A percentile compares a stretch with the other conserved stretches of the same genome.
phyloP scores from a whole-genome alignment of 2,888 invertebrate genomes.

The Apodemia hepburni region DNA sequence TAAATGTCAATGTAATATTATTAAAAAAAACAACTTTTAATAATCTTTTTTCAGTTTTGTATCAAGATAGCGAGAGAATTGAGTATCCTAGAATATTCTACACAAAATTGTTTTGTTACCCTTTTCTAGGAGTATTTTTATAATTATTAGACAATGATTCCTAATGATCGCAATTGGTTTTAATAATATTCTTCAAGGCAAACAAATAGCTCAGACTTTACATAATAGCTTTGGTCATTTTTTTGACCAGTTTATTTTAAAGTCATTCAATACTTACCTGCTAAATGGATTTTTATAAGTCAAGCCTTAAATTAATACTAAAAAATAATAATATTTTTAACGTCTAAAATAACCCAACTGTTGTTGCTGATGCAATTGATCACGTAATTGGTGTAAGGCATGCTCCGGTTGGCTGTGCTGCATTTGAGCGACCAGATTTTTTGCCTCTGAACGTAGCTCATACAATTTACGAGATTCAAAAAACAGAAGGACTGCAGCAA shows the following conservation, averaged over 20 bases:
- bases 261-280: not conserved
- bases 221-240: not conserved
- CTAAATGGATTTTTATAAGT: conserved; percentile 1
- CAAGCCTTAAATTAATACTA: not conserved
- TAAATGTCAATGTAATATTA: too few species aligned
- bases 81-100: too few species aligned
- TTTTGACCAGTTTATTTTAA: not conserved
- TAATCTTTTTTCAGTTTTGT: too few species aligned
- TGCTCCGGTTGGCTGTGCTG: conserved; percentile 85
- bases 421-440: conserved; percentile 94
- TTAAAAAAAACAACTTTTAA: too few species aligned
- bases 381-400: conserved; percentile 62
- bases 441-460: conserved; percentile 87
- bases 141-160: too few species aligned
- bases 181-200: not conserved
- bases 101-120: too few species aligned
- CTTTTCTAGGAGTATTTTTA: too few species aligned
- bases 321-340: conserved; percentile 18
- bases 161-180: too few species aligned
- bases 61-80: too few species aligned
- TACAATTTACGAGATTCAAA: conserved; percentile 86
- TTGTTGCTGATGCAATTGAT: conserved; percentile 66
- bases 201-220: not conserved
- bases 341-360: conserved; percentile 37
- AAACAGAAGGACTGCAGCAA: conserved; percentile 85